These are phyloP conservation scores for Hydrotaea diabolus DNA, from an alignment of 2,888 invertebrate species.

Conservation along the genomic window DNA sequence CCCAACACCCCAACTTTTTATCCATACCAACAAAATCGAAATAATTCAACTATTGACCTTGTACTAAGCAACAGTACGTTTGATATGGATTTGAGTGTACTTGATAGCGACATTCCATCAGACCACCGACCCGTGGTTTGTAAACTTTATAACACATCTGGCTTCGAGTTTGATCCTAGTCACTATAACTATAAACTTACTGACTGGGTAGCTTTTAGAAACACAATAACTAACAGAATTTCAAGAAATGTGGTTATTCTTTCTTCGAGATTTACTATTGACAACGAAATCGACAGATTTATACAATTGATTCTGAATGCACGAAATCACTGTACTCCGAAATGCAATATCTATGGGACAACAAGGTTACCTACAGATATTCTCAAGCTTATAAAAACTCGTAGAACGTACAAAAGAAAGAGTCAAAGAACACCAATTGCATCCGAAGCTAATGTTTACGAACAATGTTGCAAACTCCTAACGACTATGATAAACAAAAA, in stretches of 20 bases:
- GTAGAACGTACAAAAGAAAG: neutral
- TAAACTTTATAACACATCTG: no score
- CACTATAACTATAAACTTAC: no score
- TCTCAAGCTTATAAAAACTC: neutral
- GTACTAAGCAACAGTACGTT: neutral
- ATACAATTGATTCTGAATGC: neutral
- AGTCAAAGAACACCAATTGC: neutral
- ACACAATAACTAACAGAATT: no score
- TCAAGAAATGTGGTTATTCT: no score
- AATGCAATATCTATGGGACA: neutral
- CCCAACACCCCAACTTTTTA: neutral
- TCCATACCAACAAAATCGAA: neutral
- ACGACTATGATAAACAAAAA: conserved; percentile 25
- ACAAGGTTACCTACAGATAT: neutral
- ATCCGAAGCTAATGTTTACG: neutral
- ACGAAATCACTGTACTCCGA: neutral
- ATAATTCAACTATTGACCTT: neutral
- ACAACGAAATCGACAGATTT: neutral
- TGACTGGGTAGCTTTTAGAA: no score
- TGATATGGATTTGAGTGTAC: neutral
- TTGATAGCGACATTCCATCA: neutral
- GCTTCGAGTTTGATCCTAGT: no score
- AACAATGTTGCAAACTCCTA: conserved; percentile 22
- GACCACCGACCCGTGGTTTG: neutral
- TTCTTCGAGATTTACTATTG: no score